These are phyloP conservation scores for Pedetes capensis DNA, from an alignment of 2,113 vertebrate genomes.

Conservation along the genomic window DNA sequence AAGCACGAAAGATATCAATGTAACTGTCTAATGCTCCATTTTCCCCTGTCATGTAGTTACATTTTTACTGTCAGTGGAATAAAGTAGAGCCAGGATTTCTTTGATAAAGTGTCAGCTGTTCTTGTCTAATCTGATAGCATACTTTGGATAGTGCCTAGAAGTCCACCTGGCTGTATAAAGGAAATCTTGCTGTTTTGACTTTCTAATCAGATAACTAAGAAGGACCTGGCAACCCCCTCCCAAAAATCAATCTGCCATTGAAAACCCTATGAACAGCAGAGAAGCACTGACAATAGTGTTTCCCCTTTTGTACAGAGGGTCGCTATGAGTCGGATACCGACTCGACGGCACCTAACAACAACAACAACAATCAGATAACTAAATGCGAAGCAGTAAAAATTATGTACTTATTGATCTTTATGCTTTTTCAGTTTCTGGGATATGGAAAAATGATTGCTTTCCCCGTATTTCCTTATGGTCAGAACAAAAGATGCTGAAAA, in stretches of 20 bases:
- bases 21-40: neutral
- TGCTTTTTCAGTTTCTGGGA: neutral
- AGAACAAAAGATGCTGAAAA: neutral
- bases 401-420: neutral
- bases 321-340: no score
- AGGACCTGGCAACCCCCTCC: no score
- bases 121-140: neutral
- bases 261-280: no score
- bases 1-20: neutral
- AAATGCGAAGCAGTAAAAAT: neutral
- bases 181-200: neutral
- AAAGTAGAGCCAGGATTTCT: neutral
- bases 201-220: neutral
- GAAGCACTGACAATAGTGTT: no score
- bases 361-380: conserved; percentile 5
- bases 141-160: neutral
- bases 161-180: neutral
- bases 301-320: no score
- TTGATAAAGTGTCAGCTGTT: neutral
- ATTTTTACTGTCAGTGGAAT: neutral
- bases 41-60: neutral
- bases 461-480: neutral
- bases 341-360: no score
- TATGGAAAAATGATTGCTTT: neutral
- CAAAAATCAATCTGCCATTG: no score